Conservation (phyloP, 2,113 vertebrate species). For the Chloropsis hardwickii region DNA sequence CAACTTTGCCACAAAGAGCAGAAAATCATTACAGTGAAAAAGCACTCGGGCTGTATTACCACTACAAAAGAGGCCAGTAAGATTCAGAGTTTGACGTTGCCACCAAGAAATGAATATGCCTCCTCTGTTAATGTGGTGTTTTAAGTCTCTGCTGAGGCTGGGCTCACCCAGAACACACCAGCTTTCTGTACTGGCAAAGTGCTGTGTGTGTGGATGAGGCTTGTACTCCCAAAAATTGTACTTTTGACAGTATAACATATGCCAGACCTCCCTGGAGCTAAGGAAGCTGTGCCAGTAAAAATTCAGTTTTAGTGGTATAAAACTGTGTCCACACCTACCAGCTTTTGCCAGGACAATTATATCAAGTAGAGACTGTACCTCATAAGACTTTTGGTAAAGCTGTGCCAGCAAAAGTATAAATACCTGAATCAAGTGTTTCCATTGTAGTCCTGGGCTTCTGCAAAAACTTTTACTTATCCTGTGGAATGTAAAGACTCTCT, state of each 20-base stretch:
- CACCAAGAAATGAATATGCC: background rate
- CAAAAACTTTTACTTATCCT: background rate
- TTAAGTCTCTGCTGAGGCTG: background rate
- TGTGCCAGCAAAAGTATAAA: background rate
- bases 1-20: background rate
- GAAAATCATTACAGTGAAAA: background rate
- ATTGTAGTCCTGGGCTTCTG: background rate
- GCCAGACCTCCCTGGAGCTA: conserved; percentile 57
- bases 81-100: background rate
- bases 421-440: background rate
- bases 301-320: background rate
- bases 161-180: background rate
- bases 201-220: background rate
- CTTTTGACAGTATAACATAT: background rate
- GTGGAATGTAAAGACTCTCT: background rate
- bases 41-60: background rate
- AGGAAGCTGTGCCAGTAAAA: conserved; percentile 44
- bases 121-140: background rate
- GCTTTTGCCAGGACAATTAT: conserved; percentile 27
- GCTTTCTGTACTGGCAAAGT: background rate
- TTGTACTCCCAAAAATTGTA: background rate
- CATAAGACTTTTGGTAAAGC: background rate
- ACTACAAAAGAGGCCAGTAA: background rate
- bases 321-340: background rate
- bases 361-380: background rate